Percentiles rank a stretch among this genome's conserved stretches.
phyloP scores from a whole-genome alignment of 2,113 vertebrate species.

The Dipodomys spectabilis region DNA sequence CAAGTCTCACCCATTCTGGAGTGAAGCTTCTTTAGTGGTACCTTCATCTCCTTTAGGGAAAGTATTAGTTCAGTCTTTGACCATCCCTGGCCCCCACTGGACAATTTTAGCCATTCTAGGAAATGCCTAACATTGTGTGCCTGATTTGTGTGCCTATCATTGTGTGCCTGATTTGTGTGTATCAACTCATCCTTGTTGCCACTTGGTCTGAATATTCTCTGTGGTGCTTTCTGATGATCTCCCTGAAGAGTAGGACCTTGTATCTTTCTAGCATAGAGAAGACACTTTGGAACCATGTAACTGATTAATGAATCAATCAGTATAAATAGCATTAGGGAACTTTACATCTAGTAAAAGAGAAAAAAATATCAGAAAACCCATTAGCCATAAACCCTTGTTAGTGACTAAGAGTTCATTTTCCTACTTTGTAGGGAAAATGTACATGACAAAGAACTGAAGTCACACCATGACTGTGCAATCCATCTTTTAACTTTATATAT shows the following conservation, averaged over 20 bases:
- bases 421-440: background rate
- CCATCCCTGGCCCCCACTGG: background rate
- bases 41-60: background rate
- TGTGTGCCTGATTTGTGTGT: background rate
- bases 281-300: background rate
- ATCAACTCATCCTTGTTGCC: background rate
- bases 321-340: background rate
- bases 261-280: background rate
- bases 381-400: background rate
- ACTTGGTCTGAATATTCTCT: accelerated
- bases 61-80: background rate
- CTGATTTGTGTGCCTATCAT: background rate
- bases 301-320: background rate
- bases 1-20: background rate
- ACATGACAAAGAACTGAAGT: slow-evolving; percentile 16
- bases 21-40: background rate
- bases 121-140: background rate
- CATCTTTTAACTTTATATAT: too few species aligned
- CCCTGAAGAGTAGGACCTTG: background rate
- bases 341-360: background rate
- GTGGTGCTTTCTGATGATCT: background rate
- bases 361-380: background rate
- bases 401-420: background rate
- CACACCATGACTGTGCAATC: background rate
- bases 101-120: background rate